Base-by-base conservation (phyloP, 2,888 invertebrate species). In the Dryobotodes eremita region DNA sequence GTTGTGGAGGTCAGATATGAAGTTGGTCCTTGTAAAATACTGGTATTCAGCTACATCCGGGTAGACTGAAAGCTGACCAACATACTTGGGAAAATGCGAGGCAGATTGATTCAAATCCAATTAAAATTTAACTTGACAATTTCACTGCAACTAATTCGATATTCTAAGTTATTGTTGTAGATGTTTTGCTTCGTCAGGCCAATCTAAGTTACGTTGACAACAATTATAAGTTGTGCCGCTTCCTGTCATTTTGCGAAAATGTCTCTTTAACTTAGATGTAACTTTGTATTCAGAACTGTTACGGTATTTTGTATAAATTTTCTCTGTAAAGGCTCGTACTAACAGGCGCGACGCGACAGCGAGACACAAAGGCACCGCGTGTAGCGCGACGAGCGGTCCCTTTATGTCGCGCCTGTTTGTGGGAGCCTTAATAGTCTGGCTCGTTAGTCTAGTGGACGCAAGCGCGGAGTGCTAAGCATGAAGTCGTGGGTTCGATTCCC, bases 121-220 rank as follows among this genome's bases (percentile, higher is more conserved):
- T 74, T 68, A 76, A 48, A 75, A 68, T 55, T 77, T 68, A 81
- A 80, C 77, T 77, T 31, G 77, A 73, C 84, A 75, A 80, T 81
- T 80, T 86, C 83, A 85, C 71, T 66, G 66, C 66, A 82, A 64
- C 77, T 90, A 86, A 89, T 82, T 85, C 80, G 75, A 82, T 85
- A 80, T 83, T 86, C 84, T 81, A 90, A 91, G 91, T 92, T 93
- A 92, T 91, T 88, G 90, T 90, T 90, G 84, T 89, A 88, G 88
- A 92, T 92, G 91, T 91, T 92, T 92, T 91, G 90, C 90, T 90
- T 91, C 90, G 90, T 92, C 91, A 90, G 92, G 91, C 89, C 94
- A 94, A 94, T 94, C 93, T 93, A 94, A 95, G 94, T 95, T 94
- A 84, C 75, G 92, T 91, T 91, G 92, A 91, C 91, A 92, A 92